These are phyloP conservation scores for Polylopha cassiicola DNA, from an alignment of 2,888 invertebrate species.

Conservation along the genomic window DNA sequence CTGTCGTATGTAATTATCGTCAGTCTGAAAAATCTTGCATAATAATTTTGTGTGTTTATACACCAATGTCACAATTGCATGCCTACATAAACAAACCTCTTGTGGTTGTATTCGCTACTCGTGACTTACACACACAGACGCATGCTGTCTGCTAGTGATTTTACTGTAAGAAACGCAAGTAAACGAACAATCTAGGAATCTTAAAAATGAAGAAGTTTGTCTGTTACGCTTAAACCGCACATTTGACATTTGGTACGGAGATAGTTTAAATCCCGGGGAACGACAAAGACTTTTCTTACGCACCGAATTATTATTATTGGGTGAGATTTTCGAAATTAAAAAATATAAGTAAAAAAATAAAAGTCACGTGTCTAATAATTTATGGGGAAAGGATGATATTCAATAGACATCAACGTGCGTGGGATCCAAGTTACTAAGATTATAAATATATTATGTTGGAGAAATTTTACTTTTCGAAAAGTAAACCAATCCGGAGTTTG, in stretches of 20 bases:
- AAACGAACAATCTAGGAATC: too few relatives aligned
- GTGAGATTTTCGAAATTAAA: too few relatives aligned
- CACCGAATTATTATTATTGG: too few relatives aligned
- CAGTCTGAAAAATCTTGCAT: slow-evolving; percentile 2
- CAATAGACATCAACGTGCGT: slow-evolving; percentile 55
- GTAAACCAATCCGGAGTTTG: too few relatives aligned
- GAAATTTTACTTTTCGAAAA: too few relatives aligned
- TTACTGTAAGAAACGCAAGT: slow-evolving; percentile 23
- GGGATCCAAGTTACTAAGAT: slow-evolving; percentile 13
- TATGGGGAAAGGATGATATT: slow-evolving; percentile 38
- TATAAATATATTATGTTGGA: too few relatives aligned
- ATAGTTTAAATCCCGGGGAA: too few relatives aligned
- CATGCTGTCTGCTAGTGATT: slow-evolving; percentile 27
- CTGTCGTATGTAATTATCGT: too few relatives aligned
- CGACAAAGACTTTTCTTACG: too few relatives aligned
- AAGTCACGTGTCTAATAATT: slow-evolving; percentile 15
- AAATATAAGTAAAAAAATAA: not conserved
- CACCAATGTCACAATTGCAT: slow-evolving; percentile 11
- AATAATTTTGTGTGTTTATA: slow-evolving; percentile 8
- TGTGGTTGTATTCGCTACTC: slow-evolving; percentile 26
- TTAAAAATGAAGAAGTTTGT: too few relatives aligned
- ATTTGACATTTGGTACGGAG: too few relatives aligned
- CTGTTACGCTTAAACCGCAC: too few relatives aligned
- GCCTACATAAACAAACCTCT: slow-evolving; percentile 2
- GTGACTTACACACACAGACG: slow-evolving; percentile 43